A percentile compares a stretch with the other conserved stretches of the same genome.
These are phyloP conservation scores for Meteorus colon DNA, from an alignment of 2,888 invertebrate genomes.

Conservation along the genomic window DNA sequence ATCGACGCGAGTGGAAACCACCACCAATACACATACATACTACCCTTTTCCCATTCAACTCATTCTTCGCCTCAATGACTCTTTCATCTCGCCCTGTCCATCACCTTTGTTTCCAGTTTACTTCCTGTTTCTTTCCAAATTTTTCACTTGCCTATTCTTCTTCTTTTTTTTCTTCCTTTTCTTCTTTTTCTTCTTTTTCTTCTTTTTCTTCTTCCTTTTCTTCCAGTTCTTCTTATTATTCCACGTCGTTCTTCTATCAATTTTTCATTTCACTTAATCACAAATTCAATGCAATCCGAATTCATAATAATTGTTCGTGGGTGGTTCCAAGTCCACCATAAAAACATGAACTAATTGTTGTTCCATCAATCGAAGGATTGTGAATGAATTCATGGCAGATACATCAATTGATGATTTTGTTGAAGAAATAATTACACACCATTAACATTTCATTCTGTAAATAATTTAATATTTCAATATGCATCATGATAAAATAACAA, in stretches of 20 bases:
- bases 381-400: no score
- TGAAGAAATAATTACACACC: not conserved
- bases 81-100: conserved; percentile 25
- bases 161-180: conserved; percentile 21
- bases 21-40: conserved; percentile 21
- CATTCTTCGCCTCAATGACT: conserved; percentile 28
- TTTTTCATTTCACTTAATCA: conserved; percentile 29
- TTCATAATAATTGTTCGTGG: conserved; percentile 22
- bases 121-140: not conserved
- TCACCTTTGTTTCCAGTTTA: not conserved
- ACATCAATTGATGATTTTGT: not conserved
- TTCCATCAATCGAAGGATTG: no score
- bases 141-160: conserved; percentile 18
- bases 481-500: not conserved
- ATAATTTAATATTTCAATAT: not conserved
- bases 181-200: conserved; percentile 50
- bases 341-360: not conserved
- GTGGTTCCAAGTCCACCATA: not conserved
- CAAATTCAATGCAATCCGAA: not conserved
- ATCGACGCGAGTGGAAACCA: conserved; percentile 26
- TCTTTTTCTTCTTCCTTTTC: conserved; percentile 43
- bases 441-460: not conserved
- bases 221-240: conserved; percentile 50
- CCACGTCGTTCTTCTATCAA: conserved; percentile 48
- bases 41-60: conserved; percentile 28